These are phyloP conservation scores for Drosophila cognata DNA, from an alignment of 2,888 invertebrate species.

Conservation along the genomic window DNA sequence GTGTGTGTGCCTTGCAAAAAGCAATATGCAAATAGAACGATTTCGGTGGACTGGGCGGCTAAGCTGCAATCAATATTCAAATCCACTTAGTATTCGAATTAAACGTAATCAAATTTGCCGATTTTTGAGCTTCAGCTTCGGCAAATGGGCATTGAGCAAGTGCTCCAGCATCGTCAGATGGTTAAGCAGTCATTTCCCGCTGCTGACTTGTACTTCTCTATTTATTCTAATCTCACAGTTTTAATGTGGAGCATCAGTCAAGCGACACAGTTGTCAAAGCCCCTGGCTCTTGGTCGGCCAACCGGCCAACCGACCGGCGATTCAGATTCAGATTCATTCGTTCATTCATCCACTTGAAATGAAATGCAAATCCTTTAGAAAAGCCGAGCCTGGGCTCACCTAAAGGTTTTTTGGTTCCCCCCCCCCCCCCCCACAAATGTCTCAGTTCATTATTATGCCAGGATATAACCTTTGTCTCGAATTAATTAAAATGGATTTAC, in stretches of 20 bases:
- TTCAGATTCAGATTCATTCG: conserved; percentile 50
- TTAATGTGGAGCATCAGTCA: conserved; percentile 76
- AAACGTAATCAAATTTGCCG: conserved; percentile 73
- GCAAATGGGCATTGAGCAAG: conserved; percentile 7
- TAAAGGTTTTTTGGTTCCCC: conserved; percentile 37
- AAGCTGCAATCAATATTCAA: conserved; percentile 81
- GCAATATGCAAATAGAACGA: conserved; percentile 78
- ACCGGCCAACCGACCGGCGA: background rate
- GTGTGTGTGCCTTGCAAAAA: conserved; percentile 50
- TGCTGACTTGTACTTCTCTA: conserved; percentile 51
- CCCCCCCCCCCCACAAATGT: background rate
- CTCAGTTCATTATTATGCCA: conserved; percentile 76
- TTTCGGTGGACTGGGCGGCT: conserved; percentile 49
- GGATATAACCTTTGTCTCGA: conserved; percentile 81
- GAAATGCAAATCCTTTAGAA: conserved; percentile 78
- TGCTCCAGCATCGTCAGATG: conserved; percentile 18
- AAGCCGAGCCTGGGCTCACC: conserved; percentile 57
- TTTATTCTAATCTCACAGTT: conserved; percentile 76
- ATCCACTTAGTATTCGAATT: conserved; percentile 78
- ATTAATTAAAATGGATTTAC: conserved; percentile 83
- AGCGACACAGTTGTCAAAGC: conserved; percentile 26
- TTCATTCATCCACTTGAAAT: conserved; percentile 79
- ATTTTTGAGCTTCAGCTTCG: conserved; percentile 57
- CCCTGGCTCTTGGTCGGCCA: background rate
- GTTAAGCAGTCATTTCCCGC: conserved; percentile 28